Conservation (phyloP, 2,888 invertebrate genomes). For the Chymomyza fuscimana region DNA sequence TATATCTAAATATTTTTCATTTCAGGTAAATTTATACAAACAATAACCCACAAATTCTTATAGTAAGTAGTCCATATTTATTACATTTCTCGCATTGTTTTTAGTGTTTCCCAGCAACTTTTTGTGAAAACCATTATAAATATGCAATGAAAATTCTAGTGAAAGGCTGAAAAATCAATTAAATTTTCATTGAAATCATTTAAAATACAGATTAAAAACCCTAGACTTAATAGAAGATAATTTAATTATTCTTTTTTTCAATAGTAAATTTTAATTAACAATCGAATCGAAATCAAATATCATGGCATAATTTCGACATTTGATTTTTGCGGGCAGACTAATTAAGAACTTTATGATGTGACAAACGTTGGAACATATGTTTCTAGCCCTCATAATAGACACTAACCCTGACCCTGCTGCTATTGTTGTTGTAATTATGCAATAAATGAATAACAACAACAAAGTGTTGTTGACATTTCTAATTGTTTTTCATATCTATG, state of each 20-base stretch:
- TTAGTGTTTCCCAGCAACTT: too few species aligned
- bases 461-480: conserved; percentile 66
- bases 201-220: too few species aligned
- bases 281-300: conserved; percentile 19
- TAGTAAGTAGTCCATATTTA: too few species aligned
- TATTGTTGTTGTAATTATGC: conserved; percentile 53
- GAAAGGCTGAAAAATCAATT: conserved; percentile 42
- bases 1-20: too few species aligned
- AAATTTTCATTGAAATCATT: conserved; percentile 54
- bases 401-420: conserved; percentile 29
- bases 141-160: too few species aligned
- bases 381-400: conserved; percentile 32
- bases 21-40: too few species aligned
- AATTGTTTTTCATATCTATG: conserved; percentile 50
- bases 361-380: conserved; percentile 31
- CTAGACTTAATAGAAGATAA: too few species aligned
- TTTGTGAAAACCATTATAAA: too few species aligned
- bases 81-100: too few species aligned
- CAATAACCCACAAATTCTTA: too few species aligned
- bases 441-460: conserved; percentile 40
- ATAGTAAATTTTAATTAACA: not conserved
- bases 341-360: conserved; percentile 57
- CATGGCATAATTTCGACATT: conserved; percentile 30
- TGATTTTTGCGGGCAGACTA: conserved; percentile 46
- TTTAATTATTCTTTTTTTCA: too few species aligned